Base-by-base conservation (phyloP, 2,797 vertebrate genomes). In the Chanos chanos region DNA sequence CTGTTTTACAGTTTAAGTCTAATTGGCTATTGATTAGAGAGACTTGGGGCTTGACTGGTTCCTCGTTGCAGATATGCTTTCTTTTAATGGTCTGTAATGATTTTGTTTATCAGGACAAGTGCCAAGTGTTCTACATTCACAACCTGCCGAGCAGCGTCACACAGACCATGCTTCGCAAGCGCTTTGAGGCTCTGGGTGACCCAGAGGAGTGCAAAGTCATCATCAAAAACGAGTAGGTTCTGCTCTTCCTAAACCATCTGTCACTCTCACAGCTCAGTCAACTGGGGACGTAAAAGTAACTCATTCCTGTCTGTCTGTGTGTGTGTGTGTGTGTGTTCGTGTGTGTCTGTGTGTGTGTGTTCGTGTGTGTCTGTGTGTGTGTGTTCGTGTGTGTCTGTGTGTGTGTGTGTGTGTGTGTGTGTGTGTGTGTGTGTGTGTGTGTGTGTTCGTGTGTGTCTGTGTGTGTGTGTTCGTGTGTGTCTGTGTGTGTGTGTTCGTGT, bases 151-250 rank as follows among this genome's bases (percentile, higher is more conserved):
- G 78, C 72, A 91, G 89, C 76, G 92, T 98, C 86, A 97, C 90
- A 75, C 93, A 94, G 83, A 90, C 85, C 3, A 94, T 95, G 85
- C 89, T 99, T 76, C 92, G 94, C 82, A 94, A 90, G 78, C 94
- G 95, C 76, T 97, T 98, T 0, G 94, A 97, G 85, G 92, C 93
- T 57, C 96, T 97, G 33, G 94, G 96, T 1, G 93, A 93, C 65
- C 91, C 96, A 0, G 91, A 94, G 37, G 96, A 99, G 75, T 98
- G 95, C 85, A 93, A 91, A 76, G 93, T 98, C 82, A 89, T 96
- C 83, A 86, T 89, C 37, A 92, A 91, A 82, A 93, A 90, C 55
- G 92, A 93, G 88, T 91, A 55, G 61, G 90, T 81, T 49, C 21
- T n/a, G n/a, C n/a, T n/a, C 27, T 52, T 2, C 21, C 24, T 31